Percentiles rank a stretch among this genome's conserved stretches.
Conservation (phyloP, 2,797 vertebrate genomes). For the Tokudaia tokunoshimensis region DNA sequence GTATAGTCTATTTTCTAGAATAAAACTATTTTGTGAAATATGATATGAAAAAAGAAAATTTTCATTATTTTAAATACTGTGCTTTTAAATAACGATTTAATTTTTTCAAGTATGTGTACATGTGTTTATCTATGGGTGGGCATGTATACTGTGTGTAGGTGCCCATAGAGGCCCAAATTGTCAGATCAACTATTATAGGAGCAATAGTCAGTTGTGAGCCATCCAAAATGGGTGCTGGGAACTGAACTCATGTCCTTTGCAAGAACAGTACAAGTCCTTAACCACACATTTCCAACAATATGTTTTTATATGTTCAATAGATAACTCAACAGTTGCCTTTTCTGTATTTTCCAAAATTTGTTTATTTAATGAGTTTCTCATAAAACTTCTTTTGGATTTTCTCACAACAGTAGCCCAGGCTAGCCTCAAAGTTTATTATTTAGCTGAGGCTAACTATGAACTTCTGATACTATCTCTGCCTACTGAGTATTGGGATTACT, state of each 20-base stretch:
- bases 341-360: slow-evolving; percentile 55
- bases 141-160: neutral
- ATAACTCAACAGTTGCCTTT: slow-evolving; percentile 43
- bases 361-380: neutral
- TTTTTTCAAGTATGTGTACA: neutral
- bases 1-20: neutral
- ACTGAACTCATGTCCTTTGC: neutral
- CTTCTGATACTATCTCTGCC: neutral
- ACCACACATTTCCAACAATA: neutral
- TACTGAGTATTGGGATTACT: neutral
- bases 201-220: neutral
- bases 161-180: neutral
- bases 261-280: neutral
- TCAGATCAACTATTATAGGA: neutral
- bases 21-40: slow-evolving; percentile 47
- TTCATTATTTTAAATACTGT: slow-evolving; percentile 32
- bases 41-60: slow-evolving; percentile 31
- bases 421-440: neutral
- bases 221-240: neutral
- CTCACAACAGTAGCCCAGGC: neutral
- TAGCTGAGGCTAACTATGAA: neutral
- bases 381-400: neutral
- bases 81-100: neutral
- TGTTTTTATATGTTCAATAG: slow-evolving; percentile 41
- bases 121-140: neutral